Evolutionary conservation across 2,888 invertebrate species (phyloP), one percentile per base, ranked within the genome.

Genomic region (Tenodera sinensis): DNA sequence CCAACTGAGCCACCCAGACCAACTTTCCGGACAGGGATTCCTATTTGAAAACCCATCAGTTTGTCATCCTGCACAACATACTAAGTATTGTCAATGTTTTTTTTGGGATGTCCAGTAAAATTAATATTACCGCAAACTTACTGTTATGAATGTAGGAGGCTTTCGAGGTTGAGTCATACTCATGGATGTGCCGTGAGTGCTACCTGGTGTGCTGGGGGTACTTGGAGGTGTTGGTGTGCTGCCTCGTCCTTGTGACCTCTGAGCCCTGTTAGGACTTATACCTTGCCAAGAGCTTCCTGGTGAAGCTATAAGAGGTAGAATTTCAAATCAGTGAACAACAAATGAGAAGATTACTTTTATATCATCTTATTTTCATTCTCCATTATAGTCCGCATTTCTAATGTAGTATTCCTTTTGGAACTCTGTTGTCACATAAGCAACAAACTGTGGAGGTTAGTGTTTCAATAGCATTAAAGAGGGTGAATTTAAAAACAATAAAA

Each of bases 111-210:
- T n/a, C n/a, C n/a, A n/a, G n/a, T n/a, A n/a, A n/a, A 34, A 7
- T 34, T 34, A 30, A 30, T 30, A 34, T 34, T 34, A 34, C 34
- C 0, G 54, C 4, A 71, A 71, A 92, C 93, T 94, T 94, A 96
- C 96, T 93, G 96, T 96, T 91, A 96, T 96, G 92, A 96, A 96
- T 91, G 95, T 92, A 90, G 96, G 96, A 90, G 95, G 94, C 92
- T 95, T 95, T 91, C 89, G 90, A 82, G 91, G 90, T 88, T 91
- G 88, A 83, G 87, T 83, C 15, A 87, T 27, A 42, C 34, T 83
- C 27, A 82, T 83, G n/a, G 27, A n/a, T 34, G 87, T 30, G 20
- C 90, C 89, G 9, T 90, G 89, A 6, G 89, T 87, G 84, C 90
- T 91, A 14, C 90, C 88, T 15, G 91, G 91, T n/a, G 91, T 91